Evolutionary conservation across 2,113 vertebrate genomes (phyloP), one percentile per base, ranked within the genome.

Genomic region (Chaenocephalus aceratus): DNA sequence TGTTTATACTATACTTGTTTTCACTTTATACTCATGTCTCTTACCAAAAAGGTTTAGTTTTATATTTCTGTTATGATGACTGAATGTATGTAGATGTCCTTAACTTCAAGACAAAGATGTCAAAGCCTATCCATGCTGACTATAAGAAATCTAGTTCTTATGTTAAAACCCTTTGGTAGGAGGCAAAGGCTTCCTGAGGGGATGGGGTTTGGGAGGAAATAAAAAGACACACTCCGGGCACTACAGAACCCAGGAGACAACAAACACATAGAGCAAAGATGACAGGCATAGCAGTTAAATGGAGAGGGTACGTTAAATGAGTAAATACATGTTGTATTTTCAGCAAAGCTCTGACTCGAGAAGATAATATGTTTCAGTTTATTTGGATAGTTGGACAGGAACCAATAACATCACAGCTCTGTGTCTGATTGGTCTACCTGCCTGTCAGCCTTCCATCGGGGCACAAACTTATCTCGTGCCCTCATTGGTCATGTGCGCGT

Each of bases 21-120:
- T 60, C 2, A 26, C 51, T 54, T 60, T 18, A 58, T 0, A 26
- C 16, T 18, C 3, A 8, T 51, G 18, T 34, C 11, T 46, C 8
- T 45, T 16, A 3, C 41, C 2, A 23, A 23, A 15, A 11, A 10
- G 0, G 14, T 72, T 52, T 70, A 2, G 2, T 12, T 71, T 75
- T 80, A 3, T 46, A 34, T 30, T 64, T 13, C 36, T 56, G 26
- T 46, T 69, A 6, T 13, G 1, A 12, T 60, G 41, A 59, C 26
- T 82, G 7, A 7, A 23, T 58, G 34, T 84, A 34, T 51, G 6
- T 59, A 18, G 34, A 57, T 34, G 5, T 73, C 2, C 57, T 72
- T 77, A 30, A 36, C 49, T 30, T 36, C 3, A n/a, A 36, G 10
- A 36, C 12, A 7, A 16, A 2, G 10, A 58, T 58, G 4, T 79